Percentiles rank a stretch among this genome's conserved stretches.
These are phyloP conservation scores for Oscarella lobularis DNA, from an alignment of 37 sponge, comb jelly and placozoan genomes.

Conservation along the genomic window DNA sequence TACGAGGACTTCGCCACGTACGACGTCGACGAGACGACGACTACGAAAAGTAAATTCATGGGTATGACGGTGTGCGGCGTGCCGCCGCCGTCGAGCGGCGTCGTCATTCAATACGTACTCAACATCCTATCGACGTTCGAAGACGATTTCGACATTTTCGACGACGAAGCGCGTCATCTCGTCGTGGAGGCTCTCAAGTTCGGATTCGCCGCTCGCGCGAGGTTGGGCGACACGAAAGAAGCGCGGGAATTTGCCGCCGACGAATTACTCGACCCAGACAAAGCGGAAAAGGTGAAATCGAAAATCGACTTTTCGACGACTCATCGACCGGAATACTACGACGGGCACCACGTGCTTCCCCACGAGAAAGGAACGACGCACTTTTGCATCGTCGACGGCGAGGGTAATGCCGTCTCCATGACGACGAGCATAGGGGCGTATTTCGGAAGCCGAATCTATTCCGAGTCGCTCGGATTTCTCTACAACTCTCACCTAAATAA, in stretches of 20 bases:
- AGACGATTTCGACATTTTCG: no score
- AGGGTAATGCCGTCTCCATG: constrained; percentile 79
- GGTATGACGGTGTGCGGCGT: constrained; percentile 27
- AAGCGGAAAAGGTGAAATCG: constrained; percentile 16
- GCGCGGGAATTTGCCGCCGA: constrained; percentile 11
- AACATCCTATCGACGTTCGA: constrained; percentile 56
- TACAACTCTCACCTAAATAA: constrained; percentile 84
- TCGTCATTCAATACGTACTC: constrained; percentile 60
- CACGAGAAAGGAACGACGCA: constrained; percentile 69
- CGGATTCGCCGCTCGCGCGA: constrained; percentile 49
- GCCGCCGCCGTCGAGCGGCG: constrained; percentile 69
- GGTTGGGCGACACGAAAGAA: constrained; percentile 80
- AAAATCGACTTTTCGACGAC: constrained; percentile 45
- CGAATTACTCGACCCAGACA: constrained; percentile 34
- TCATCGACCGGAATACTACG: constrained; percentile 36
- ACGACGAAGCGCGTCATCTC: constrained; percentile 18
- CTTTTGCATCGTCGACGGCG: constrained; percentile 47
- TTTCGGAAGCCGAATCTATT: constrained; percentile 55
- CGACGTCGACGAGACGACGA: no score
- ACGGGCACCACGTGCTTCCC: constrained; percentile 7
- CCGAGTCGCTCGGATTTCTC: constrained; percentile 51
- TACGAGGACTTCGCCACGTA: no score
- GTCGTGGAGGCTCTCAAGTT: constrained; percentile 88
- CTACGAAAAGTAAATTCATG: no score
- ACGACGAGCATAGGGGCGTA: constrained; percentile 66